Conservation (phyloP, 2,888 invertebrate species). For the Drosophila prostipennis region DNA sequence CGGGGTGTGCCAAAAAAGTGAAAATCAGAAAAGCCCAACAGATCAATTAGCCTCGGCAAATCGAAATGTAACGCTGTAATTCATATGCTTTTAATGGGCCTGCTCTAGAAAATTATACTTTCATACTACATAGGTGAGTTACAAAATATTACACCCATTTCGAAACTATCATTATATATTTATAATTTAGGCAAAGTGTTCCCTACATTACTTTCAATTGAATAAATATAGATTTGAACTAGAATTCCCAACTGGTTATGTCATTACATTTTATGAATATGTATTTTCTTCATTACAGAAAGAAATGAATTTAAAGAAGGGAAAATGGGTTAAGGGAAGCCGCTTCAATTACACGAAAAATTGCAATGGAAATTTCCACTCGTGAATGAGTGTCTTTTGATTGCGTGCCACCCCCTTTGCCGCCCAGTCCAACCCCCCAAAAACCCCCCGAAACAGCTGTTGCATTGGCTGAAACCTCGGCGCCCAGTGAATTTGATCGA, state of each 20-base stretch:
- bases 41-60: conserved; percentile 19
- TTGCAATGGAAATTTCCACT: conserved; percentile 80
- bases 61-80: conserved; percentile 8
- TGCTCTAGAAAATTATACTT: not conserved
- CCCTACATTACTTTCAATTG: no score
- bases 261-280: no score
- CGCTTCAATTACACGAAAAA: conserved; percentile 61
- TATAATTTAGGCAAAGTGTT: no score
- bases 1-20: conserved; percentile 11
- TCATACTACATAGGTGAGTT: no score
- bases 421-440: not conserved
- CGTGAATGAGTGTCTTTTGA: conserved; percentile 35
- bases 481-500: conserved; percentile 40
- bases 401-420: conserved; percentile 30
- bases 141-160: no score
- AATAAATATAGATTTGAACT: no score
- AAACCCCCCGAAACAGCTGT: conserved; percentile 28
- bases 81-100: not conserved
- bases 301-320: no score
- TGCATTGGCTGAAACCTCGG: conserved; percentile 9
- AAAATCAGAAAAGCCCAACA: conserved; percentile 13
- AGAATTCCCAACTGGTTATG: no score
- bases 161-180: no score
- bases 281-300: no score
- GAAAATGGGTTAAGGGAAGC: conserved; percentile 51